Conservation (phyloP, 2,113 vertebrate genomes). For the Psettodes erumei region DNA sequence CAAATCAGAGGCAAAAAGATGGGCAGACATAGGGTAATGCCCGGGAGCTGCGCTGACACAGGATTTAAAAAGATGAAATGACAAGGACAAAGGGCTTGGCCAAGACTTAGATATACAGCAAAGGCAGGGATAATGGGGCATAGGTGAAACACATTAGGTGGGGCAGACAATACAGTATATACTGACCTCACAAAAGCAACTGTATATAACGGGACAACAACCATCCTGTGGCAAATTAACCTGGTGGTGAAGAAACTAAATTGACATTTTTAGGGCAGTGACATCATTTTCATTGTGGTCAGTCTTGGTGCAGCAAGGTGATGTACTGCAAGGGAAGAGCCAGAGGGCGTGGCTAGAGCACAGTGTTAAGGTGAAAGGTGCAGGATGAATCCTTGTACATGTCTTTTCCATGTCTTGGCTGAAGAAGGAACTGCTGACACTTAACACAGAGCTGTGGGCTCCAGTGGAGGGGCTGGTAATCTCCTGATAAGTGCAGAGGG, state of each 20-base stretch:
- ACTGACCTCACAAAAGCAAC: not conserved
- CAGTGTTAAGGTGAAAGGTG: slow-evolving; percentile 14
- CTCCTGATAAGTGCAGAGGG: slow-evolving; percentile 70
- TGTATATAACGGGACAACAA: not conserved
- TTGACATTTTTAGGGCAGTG: not conserved
- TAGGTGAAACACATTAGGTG: too few relatives aligned
- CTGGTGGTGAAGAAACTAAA: not conserved
- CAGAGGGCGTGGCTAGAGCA: slow-evolving; percentile 42
- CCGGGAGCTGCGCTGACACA: too few relatives aligned
- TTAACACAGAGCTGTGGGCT: slow-evolving; percentile 26
- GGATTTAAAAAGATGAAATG: too few relatives aligned
- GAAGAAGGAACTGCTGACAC: slow-evolving; percentile 23
- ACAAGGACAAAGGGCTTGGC: too few relatives aligned
- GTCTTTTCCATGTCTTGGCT: slow-evolving; percentile 4
- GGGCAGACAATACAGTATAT: not conserved
- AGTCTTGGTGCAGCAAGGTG: not conserved
- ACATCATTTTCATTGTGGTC: not conserved
- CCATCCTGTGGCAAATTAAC: not conserved
- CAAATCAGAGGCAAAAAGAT: too few relatives aligned
- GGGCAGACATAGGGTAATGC: too few relatives aligned
- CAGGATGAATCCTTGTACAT: not conserved
- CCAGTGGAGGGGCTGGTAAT: slow-evolving; percentile 77
- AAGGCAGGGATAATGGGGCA: too few relatives aligned
- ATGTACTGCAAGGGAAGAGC: not conserved
- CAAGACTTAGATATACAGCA: too few relatives aligned